Percentiles rank a stretch among this genome's conserved stretches.
phyloP scores from a whole-genome alignment of 1,140 invertebrate species.

The Drosophila pectinifera region DNA sequence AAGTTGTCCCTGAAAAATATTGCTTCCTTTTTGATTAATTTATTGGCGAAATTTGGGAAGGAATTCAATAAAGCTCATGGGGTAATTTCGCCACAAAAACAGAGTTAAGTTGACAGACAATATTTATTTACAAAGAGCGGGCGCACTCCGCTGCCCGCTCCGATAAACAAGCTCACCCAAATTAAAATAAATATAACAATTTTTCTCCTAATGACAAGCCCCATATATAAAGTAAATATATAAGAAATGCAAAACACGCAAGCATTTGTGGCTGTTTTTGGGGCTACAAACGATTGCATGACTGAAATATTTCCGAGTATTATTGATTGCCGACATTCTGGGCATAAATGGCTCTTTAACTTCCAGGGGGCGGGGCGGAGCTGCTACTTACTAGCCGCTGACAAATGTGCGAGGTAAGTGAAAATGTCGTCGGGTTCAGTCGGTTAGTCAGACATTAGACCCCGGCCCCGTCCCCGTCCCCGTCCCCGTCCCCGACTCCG shows the following conservation, averaged over 20 bases:
- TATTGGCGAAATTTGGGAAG: constrained; percentile 5
- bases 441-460: constrained; percentile 68
- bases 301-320: constrained; percentile 70
- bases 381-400: constrained; percentile 16
- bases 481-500: constrained; percentile 24
- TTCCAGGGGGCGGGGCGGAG: constrained; percentile 3
- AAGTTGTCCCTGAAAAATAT: not conserved
- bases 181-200: constrained; percentile 80
- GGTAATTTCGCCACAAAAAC: constrained; percentile 11
- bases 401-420: constrained; percentile 63
- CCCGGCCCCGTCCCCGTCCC: no score
- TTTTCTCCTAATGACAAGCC: constrained; percentile 70
- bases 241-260: constrained; percentile 75
- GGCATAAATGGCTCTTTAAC: constrained; percentile 66
- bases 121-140: constrained; percentile 2
- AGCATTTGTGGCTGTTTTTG: constrained; percentile 57
- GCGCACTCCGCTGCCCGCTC: not conserved
- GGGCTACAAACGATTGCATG: constrained; percentile 60
- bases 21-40: not conserved
- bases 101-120: constrained; percentile 10
- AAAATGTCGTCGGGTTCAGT: constrained; percentile 38
- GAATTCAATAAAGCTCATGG: not conserved
- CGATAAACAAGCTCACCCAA: constrained; percentile 53
- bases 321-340: constrained; percentile 72
- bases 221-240: constrained; percentile 15